phyloP scores from a whole-genome alignment of 53 echinoderm and acorn worm species.

The Actinopyga echinites region DNA sequence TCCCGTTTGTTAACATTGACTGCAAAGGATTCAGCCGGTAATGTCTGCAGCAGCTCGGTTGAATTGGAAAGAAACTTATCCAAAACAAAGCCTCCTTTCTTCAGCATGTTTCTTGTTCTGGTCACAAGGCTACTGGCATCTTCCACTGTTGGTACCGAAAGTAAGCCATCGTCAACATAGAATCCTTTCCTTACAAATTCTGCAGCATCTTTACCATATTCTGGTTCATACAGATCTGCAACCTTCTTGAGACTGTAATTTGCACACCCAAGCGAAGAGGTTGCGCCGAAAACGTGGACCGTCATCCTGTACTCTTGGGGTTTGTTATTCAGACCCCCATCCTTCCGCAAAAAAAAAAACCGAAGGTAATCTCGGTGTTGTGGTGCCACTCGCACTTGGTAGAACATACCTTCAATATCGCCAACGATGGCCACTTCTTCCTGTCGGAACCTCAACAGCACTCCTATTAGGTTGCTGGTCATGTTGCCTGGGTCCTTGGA shows the following conservation, averaged over 20 bases:
- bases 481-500: slow-evolving; percentile 17
- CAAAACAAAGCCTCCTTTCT: slow-evolving; percentile 51
- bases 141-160: slow-evolving; percentile 43
- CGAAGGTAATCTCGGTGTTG: slow-evolving; percentile 61
- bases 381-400: slow-evolving; percentile 10
- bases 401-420: slow-evolving; percentile 24
- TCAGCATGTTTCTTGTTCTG: slow-evolving; percentile 45
- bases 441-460: slow-evolving; percentile 19
- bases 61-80: slow-evolving; percentile 61
- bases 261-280: slow-evolving; percentile 67
- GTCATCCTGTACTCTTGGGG: slow-evolving; percentile 62
- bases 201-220: slow-evolving; percentile 46
- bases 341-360: slow-evolving; percentile 70
- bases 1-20: slow-evolving; percentile 14
- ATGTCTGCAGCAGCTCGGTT: slow-evolving; percentile 41
- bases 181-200: slow-evolving; percentile 51
- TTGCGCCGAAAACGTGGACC: slow-evolving; percentile 62
- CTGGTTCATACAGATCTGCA: slow-evolving; percentile 46
- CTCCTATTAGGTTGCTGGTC: slow-evolving; percentile 21
- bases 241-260: slow-evolving; percentile 59
- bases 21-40: slow-evolving; percentile 38
- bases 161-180: slow-evolving; percentile 61
- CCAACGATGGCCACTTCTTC: slow-evolving; percentile 23
- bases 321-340: slow-evolving; percentile 32
- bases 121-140: slow-evolving; percentile 41